Evolutionary conservation across 1,140 invertebrate genomes (phyloP), one percentile per base, ranked within the genome.

Genomic region (Listronotus oregonensis): DNA sequence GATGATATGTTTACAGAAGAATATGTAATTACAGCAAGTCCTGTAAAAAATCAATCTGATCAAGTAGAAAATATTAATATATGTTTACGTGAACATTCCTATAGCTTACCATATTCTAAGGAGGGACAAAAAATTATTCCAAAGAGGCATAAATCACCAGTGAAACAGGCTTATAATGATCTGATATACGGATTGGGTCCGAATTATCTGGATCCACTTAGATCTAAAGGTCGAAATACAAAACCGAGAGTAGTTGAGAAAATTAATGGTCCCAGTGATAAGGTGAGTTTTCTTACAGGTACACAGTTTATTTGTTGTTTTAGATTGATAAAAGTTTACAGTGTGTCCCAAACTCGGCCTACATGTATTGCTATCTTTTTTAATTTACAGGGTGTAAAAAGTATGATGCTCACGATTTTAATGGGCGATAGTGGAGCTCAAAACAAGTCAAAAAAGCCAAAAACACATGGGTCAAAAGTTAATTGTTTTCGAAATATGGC

Each of bases 1-100:
- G 51, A 66, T 34, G 43, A 66, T 4, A 37, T 7, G 11, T 1
- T 37, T 9, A 1, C 8, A 17, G 39, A 59, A 12, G 49, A 40
- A 15, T 55, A 37, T 12, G 7, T 37, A 37, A 37, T 37, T 37
- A 37, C 34, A 37, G 11, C 34, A 37, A 37, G 34, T 37, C 34
- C 34, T 10, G 34, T 37, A 5, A 9, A 12, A 37, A 7, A 8
- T 4, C 34, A 37, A 37, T 12, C 34, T 37, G 11, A 66, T 7
- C 17, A 18, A 17, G 14, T 42, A 14, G 47, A 42, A 32, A 43
- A 18, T 42, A 11, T 9, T 34, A 61, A 54, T 18, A 40, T 44
- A 62, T 32, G 11, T 10, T 32, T 55, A 39, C 49, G 12, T 37
- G 73, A 74, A 39, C 73, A 74, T 57, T 47, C 59, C 9, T 74